These are phyloP conservation scores for Amphiura filiformis DNA, from an alignment of 35 echinoderm and acorn worm genomes.

Conservation along the genomic window DNA sequence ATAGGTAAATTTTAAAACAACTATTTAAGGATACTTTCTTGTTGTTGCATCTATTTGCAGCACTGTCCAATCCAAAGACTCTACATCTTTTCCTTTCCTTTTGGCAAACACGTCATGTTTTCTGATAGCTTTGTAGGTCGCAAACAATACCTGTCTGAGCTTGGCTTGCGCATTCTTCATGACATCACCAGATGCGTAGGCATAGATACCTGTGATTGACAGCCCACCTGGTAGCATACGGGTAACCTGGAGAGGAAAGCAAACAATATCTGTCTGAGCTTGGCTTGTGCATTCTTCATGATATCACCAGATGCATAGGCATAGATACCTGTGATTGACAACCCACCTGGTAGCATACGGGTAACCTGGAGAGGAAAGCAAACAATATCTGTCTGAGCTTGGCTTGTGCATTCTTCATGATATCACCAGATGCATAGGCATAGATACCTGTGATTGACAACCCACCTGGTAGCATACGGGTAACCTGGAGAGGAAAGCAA, in stretches of 20 bases:
- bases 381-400: slow-evolving; percentile 50
- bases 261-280: slow-evolving; percentile 46
- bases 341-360: slow-evolving; percentile 69
- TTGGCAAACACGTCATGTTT: slow-evolving; percentile 28
- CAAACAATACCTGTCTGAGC: slow-evolving; percentile 67
- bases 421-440: slow-evolving; percentile 17
- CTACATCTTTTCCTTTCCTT: not conserved
- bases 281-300: slow-evolving; percentile 43
- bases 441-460: slow-evolving; percentile 65
- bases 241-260: slow-evolving; percentile 41
- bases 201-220: slow-evolving; percentile 60
- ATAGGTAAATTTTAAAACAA: no score
- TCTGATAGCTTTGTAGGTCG: slow-evolving; percentile 52
- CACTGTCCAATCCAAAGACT: slow-evolving; percentile 40
- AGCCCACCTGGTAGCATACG: slow-evolving; percentile 74
- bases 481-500: slow-evolving; percentile 40
- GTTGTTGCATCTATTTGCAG: slow-evolving; percentile 54
- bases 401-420: slow-evolving; percentile 39
- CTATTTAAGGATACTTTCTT: slow-evolving; percentile 86
- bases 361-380: slow-evolving; percentile 41
- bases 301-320: slow-evolving; percentile 19
- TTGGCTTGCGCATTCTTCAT: slow-evolving; percentile 46
- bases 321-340: slow-evolving; percentile 64
- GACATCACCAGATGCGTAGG: slow-evolving; percentile 16
- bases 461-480: slow-evolving; percentile 72